Evolutionary conservation across 2,797 vertebrate species (phyloP).

Genomic region (Hozukius guyotensis): DNA sequence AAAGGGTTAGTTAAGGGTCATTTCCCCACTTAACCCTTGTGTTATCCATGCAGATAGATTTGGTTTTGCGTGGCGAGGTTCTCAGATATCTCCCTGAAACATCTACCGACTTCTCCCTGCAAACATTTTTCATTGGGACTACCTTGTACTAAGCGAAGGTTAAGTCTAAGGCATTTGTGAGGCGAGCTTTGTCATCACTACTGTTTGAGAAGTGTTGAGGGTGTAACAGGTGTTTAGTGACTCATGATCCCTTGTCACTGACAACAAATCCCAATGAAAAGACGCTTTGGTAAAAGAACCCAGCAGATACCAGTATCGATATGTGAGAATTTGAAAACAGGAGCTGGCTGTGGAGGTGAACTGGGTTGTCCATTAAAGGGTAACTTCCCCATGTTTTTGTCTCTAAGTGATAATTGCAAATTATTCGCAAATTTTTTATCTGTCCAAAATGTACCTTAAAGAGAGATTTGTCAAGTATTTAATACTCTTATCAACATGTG

Average conservation of each 20-base stretch:
- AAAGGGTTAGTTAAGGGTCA: neutral
- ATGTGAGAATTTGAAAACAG: neutral
- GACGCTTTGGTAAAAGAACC: neutral
- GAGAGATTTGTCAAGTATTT: too few relatives aligned
- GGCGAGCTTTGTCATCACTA: neutral
- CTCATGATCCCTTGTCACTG: neutral
- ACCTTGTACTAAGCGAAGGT: neutral
- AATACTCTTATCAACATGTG: too few relatives aligned
- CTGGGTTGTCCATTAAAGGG: too few relatives aligned
- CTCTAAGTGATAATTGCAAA: too few relatives aligned
- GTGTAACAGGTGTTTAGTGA: neutral
- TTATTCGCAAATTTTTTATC: too few relatives aligned
- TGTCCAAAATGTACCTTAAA: too few relatives aligned
- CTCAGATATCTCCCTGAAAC: neutral
- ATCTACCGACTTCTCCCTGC: neutral
- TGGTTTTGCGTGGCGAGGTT: neutral
- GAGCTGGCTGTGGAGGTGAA: too few relatives aligned
- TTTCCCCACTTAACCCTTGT: neutral
- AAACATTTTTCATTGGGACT: too few relatives aligned
- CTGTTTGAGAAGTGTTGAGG: neutral
- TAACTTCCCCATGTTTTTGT: too few relatives aligned
- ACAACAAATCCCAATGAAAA: neutral
- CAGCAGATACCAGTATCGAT: neutral
- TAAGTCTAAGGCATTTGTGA: neutral
- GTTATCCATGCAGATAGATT: too few relatives aligned